Conservation (phyloP, 2,888 invertebrate species). For the Orchestes rusci region DNA sequence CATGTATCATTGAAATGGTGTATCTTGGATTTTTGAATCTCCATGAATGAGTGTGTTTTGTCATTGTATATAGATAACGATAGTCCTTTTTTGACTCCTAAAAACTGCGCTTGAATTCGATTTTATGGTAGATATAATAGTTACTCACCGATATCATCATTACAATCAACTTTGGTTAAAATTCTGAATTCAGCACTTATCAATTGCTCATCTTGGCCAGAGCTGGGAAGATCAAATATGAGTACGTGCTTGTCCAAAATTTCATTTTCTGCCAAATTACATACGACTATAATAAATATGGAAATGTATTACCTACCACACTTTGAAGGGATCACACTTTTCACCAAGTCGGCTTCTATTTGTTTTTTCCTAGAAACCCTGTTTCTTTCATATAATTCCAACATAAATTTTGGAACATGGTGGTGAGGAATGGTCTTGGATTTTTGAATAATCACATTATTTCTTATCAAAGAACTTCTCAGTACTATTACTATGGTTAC, state of each 20-base stretch:
- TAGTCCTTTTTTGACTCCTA: conserved; percentile 31
- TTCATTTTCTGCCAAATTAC: conserved; percentile 29
- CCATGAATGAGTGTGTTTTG: conserved; percentile 22
- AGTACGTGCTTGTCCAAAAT: conserved; percentile 36
- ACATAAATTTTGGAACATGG: conserved; percentile 43
- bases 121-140: background rate
- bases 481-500: no score
- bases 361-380: conserved; percentile 30
- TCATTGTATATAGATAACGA: conserved; percentile 33
- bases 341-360: conserved; percentile 38
- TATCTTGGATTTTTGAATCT: conserved; percentile 35
- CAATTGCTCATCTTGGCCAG: conserved; percentile 37
- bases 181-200: conserved; percentile 40
- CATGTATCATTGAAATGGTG: conserved; percentile 40
- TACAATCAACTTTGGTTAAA: conserved; percentile 36
- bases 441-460: no score
- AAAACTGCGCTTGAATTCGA: background rate
- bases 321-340: conserved; percentile 41
- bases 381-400: conserved; percentile 40
- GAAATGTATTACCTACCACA: no score
- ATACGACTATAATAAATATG: no score
- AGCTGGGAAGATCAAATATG: conserved; percentile 38
- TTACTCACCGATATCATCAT: no score
- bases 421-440: no score
- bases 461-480: no score